Percentiles rank a stretch among this genome's conserved stretches.
Evolutionary conservation across 2,797 vertebrate species (phyloP).

Genomic region (Psittacula derbiana): DNA sequence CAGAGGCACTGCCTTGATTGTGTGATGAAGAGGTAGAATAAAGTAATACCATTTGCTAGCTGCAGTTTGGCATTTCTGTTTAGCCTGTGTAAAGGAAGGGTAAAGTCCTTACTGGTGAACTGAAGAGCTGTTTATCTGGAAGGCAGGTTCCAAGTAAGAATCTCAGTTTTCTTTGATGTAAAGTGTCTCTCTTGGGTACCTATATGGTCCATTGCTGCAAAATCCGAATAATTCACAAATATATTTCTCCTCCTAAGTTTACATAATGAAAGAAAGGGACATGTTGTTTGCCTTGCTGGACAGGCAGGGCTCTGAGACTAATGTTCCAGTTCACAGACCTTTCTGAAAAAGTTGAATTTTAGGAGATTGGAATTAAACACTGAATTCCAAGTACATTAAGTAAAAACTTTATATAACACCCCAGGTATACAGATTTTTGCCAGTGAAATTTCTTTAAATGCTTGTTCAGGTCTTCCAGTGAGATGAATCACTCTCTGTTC

Average conservation of each 20-base stretch:
- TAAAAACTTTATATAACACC: neutral
- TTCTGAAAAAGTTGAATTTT: neutral
- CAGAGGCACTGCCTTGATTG: neutral
- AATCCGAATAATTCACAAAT: neutral
- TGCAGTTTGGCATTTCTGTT: neutral
- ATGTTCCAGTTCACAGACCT: neutral
- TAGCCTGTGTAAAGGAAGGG: neutral
- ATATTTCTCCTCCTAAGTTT: neutral
- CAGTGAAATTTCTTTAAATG: neutral
- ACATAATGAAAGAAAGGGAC: neutral
- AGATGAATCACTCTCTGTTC: neutral
- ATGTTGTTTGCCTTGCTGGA: neutral
- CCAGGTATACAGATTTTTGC: neutral
- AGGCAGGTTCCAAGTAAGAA: neutral
- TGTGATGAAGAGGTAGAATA: neutral
- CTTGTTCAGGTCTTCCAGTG: neutral
- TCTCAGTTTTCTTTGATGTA: neutral
- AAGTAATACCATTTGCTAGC: neutral
- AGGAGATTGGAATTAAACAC: neutral
- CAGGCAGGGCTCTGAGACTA: neutral
- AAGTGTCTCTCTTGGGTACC: neutral
- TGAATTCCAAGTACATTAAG: neutral
- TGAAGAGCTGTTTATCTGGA: neutral
- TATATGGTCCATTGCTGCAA: neutral
- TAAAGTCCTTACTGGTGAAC: neutral